Conservation (phyloP, 2,113 vertebrate genomes). For the Hipposideros armiger region DNA sequence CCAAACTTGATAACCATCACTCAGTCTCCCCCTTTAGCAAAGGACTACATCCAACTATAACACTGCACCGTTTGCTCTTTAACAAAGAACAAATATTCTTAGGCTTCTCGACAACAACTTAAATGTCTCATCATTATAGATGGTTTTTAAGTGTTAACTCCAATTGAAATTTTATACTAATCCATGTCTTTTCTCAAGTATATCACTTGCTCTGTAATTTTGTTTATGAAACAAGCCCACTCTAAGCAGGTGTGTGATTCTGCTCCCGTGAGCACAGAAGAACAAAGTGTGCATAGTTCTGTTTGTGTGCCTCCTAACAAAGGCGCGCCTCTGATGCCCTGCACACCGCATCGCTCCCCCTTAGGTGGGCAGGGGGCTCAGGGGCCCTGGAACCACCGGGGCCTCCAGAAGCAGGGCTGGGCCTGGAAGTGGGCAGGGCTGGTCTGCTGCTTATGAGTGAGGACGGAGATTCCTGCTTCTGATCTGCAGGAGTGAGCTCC, state of each 20-base stretch:
- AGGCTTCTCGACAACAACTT: background rate
- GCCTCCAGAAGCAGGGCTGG: background rate
- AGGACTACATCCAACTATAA: background rate
- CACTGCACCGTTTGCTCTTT: no score
- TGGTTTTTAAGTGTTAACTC: background rate
- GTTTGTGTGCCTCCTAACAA: background rate
- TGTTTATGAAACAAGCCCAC: background rate
- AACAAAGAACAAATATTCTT: no score
- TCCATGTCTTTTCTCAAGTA: background rate
- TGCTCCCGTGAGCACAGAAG: background rate
- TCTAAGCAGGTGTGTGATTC: background rate
- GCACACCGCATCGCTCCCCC: background rate
- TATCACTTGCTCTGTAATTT: background rate
- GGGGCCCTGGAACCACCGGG: background rate
- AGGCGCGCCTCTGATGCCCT: no score
- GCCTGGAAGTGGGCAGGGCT: no score
- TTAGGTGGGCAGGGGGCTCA: background rate
- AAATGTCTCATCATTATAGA: background rate
- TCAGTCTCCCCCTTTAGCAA: background rate
- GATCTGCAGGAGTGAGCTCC: background rate
- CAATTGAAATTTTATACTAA: background rate
- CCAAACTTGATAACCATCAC: background rate
- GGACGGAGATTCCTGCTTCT: background rate
- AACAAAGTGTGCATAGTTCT: background rate
- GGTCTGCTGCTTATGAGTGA: background rate